Evolutionary conservation across 2,797 vertebrate species (phyloP).

Genomic region (Pogonophryne albipinna): DNA sequence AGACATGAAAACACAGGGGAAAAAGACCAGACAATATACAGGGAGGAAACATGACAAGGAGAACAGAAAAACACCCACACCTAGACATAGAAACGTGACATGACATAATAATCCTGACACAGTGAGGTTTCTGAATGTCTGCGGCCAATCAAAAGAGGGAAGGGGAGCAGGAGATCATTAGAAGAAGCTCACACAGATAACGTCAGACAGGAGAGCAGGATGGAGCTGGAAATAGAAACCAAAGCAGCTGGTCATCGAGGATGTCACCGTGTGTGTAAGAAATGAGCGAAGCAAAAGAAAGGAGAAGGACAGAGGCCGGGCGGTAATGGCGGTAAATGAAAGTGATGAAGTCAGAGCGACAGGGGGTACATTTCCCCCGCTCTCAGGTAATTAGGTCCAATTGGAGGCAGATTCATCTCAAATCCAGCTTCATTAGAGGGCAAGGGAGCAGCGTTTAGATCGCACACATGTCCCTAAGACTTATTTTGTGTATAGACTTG

Average conservation of each 20-base stretch:
- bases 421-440: slow-evolving; percentile 38
- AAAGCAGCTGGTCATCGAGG: slow-evolving; percentile 44
- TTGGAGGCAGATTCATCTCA: slow-evolving; percentile 52
- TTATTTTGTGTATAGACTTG: not conserved
- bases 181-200: not conserved
- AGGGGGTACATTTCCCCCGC: slow-evolving; percentile 45
- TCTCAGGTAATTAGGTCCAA: slow-evolving; percentile 55
- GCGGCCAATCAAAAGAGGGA: slow-evolving; percentile 12
- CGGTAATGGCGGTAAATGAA: slow-evolving; percentile 64
- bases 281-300: slow-evolving; percentile 26
- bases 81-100: too few species aligned
- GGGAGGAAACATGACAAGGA: too few species aligned
- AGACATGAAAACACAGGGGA: too few species aligned
- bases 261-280: slow-evolving; percentile 56
- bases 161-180: not conserved
- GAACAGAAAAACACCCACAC: too few species aligned
- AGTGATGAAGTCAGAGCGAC: slow-evolving; percentile 66
- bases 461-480: slow-evolving; percentile 19
- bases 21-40: too few species aligned
- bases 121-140: slow-evolving; percentile 3
- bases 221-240: slow-evolving; percentile 44
- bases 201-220: slow-evolving; percentile 13
- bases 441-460: slow-evolving; percentile 29
- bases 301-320: slow-evolving; percentile 8
- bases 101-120: too few species aligned